Base-by-base conservation (phyloP, 2,113 vertebrate genomes). In the Paradoxurus hermaphroditus region DNA sequence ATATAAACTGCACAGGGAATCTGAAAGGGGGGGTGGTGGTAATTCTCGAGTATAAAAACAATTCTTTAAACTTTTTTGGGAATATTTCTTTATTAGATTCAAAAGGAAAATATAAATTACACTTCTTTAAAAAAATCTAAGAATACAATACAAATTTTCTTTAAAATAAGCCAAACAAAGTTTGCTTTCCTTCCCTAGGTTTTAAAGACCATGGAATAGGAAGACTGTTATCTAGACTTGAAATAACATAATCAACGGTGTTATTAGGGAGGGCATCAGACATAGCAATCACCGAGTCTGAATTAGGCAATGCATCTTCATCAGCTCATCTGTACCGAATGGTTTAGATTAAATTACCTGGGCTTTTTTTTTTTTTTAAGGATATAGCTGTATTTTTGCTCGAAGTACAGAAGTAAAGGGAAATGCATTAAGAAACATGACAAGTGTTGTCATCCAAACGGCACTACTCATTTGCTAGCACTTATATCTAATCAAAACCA, bases 131-230 rank as follows among this genome's bases (percentile, higher is more conserved):
- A 79, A 29, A 86, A 75, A 75, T 7, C 56, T 23, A 86, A 34
- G 36, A 10, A 77, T 78, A 85, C 3, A 83, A 51, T 68, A 82
- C 75, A 93, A 5, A 27, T 70, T 93, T 95, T 82, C 91, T 94
- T 84, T 90, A 94, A 95, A 97, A 94, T 77, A 91, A 83, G 72
- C 23, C 75, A 53, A 73, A 39, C 83, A 87, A 88, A 91, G 21
- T 44, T 81, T 84, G 51, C 51, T 59, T 95, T 78, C 56, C 89
- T 88, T 77, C 34, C 25, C 82, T 91, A 29, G n/a, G 86, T 96
- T 94, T 91, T 86, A 86, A 85, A 96, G 31, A 72, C 51, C 84
- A 39, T 65, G 34, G 68, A 77, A 72, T 36, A 94, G 25, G 87
- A 94, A 95, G 49, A 63, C 62, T 18, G 2, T 31, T 70, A 93